phyloP scores from a whole-genome alignment of 2,113 vertebrate genomes.

The Camelus bactrianus region DNA sequence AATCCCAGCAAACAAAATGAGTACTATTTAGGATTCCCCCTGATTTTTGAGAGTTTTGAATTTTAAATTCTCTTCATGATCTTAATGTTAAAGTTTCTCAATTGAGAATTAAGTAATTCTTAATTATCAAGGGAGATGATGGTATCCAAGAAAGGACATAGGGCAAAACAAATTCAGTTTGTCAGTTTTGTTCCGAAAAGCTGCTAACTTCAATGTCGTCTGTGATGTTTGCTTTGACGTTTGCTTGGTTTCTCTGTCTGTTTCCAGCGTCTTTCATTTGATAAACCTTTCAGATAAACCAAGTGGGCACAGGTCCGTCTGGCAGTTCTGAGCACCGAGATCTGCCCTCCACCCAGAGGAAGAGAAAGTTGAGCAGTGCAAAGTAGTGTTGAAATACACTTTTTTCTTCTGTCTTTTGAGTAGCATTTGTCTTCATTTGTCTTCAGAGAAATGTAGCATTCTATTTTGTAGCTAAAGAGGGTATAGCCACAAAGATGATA shows the following conservation, averaged over 20 bases:
- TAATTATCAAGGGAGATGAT: not conserved
- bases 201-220: not conserved
- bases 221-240: not conserved
- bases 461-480: not conserved
- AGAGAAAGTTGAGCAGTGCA: not conserved
- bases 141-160: not conserved
- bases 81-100: too few species aligned
- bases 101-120: too few species aligned
- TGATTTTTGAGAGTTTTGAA: not conserved
- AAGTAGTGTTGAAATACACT: not conserved
- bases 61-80: not conserved
- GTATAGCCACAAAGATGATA: not conserved
- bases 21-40: not conserved
- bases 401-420: not conserved
- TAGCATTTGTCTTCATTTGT: slow-evolving; percentile 32
- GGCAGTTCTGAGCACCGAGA: not conserved
- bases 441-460: slow-evolving; percentile 55
- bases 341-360: not conserved
- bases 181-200: not conserved
- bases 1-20: not conserved
- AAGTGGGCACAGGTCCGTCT: not conserved
- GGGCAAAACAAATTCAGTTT: not conserved
- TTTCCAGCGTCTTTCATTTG: not conserved
- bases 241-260: not conserved
- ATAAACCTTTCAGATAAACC: not conserved